These are phyloP conservation scores for Porites divaricata DNA, from an alignment of 92 coral and sea anemone species.

Conservation along the genomic window DNA sequence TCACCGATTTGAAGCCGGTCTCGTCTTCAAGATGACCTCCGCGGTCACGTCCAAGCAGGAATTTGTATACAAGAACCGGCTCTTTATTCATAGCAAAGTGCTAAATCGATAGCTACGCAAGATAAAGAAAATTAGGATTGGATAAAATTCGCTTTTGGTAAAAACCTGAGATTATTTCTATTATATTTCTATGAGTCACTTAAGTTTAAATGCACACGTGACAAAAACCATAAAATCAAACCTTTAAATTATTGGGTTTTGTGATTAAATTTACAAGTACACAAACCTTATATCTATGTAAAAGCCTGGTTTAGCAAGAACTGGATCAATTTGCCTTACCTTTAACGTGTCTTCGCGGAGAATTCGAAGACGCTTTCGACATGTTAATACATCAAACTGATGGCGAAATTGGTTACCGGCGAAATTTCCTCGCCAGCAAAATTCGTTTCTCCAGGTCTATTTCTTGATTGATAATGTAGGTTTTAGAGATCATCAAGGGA, in stretches of 20 bases:
- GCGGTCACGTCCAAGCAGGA: conserved; percentile 15
- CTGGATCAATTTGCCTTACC: not conserved
- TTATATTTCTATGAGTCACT: not conserved
- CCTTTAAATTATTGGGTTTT: too few species aligned
- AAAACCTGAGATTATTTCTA: not conserved
- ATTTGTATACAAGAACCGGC: not conserved
- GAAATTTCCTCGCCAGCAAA: not conserved
- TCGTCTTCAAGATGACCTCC: conserved; percentile 30
- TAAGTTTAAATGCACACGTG: not conserved
- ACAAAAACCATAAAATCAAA: not conserved
- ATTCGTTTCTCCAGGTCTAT: not conserved
- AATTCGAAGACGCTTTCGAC: conserved; percentile 14
- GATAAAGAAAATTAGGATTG: not conserved
- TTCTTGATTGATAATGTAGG: not conserved
- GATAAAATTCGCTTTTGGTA: not conserved
- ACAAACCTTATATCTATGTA: not conserved
- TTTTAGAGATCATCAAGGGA: not conserved
- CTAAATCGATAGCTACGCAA: not conserved
- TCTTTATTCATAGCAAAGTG: not conserved
- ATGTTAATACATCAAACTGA: conserved; percentile 1
- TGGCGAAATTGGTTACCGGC: not conserved
- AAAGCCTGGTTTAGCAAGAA: not conserved
- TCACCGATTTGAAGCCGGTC: conserved; percentile 1
- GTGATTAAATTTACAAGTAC: not conserved
- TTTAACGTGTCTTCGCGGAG: conserved; percentile 23